Conservation (phyloP, 2,888 invertebrate genomes). For the Anoplius nigerrimus region DNA sequence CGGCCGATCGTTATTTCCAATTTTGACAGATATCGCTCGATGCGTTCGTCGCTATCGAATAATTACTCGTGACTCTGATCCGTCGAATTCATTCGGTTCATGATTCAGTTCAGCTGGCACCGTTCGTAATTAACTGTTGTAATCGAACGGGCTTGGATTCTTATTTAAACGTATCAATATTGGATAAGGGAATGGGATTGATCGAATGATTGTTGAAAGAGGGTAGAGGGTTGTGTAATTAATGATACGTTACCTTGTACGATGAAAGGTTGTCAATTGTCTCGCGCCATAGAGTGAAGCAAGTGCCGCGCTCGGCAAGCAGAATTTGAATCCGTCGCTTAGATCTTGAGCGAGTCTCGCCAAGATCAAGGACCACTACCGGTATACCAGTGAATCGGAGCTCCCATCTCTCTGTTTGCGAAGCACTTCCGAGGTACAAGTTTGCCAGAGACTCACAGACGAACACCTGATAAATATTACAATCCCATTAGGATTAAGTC, state of each 20-base stretch:
- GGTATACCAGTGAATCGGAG: constrained; percentile 87
- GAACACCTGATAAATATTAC: constrained; percentile 77
- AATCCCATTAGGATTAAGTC: too few relatives aligned
- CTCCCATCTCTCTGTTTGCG: constrained; percentile 81
- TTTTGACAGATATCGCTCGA: too few relatives aligned
- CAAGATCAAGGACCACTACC: constrained; percentile 85
- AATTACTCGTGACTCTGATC: too few relatives aligned
- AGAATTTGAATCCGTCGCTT: constrained; percentile 83
- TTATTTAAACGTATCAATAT: too few relatives aligned
- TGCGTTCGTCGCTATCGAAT: too few relatives aligned
- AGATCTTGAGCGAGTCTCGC: constrained; percentile 83
- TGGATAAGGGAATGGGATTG: not conserved
- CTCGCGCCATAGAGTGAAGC: constrained; percentile 89
- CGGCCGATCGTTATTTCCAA: too few relatives aligned
- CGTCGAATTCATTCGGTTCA: too few relatives aligned
- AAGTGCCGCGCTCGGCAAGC: constrained; percentile 86
- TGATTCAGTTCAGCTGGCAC: too few relatives aligned
- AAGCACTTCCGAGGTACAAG: constrained; percentile 80
- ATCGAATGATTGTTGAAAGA: not conserved
- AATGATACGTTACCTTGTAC: constrained; percentile 77
- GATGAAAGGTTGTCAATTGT: constrained; percentile 86
- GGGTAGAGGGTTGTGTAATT: not conserved
- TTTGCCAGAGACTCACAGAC: constrained; percentile 87
- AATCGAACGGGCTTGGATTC: too few relatives aligned
- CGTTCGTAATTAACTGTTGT: too few relatives aligned